phyloP scores from a whole-genome alignment of 2,797 vertebrate species.

The Lithobates sylvaticus region DNA sequence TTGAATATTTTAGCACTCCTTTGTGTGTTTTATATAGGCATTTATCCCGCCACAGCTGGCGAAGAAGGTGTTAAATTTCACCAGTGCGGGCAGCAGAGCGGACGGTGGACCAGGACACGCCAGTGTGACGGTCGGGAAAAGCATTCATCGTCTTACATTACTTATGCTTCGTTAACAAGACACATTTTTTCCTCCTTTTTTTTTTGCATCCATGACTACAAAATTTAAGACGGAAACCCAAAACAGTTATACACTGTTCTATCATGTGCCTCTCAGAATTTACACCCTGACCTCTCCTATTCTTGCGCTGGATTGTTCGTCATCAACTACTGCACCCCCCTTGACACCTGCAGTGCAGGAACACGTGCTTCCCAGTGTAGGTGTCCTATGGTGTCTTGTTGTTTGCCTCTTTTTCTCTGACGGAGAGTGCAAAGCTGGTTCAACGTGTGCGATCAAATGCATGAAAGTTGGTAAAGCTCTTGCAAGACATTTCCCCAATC shows the following conservation, averaged over 20 bases:
- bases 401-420: no score
- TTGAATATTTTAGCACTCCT: no score
- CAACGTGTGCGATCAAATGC: no score
- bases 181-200: constrained; percentile 40
- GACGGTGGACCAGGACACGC: constrained; percentile 63
- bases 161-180: constrained; percentile 61
- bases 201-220: background rate
- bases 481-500: no score
- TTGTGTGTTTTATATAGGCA: no score
- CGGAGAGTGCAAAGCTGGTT: no score
- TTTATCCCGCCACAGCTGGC: constrained; percentile 20
- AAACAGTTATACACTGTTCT: background rate
- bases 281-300: background rate
- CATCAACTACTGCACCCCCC: background rate
- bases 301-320: background rate
- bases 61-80: constrained; percentile 66
- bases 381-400: no score
- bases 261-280: background rate
- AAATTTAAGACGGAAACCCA: background rate
- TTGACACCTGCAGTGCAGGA: no score
- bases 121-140: constrained; percentile 63
- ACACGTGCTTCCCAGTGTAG: no score
- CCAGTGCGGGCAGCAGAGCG: constrained; percentile 34
- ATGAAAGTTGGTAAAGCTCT: no score
- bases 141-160: constrained; percentile 63